Evolutionary conservation across 2,113 vertebrate genomes (phyloP).

Genomic region (Sinocyclocheilus rhinocerous): DNA sequence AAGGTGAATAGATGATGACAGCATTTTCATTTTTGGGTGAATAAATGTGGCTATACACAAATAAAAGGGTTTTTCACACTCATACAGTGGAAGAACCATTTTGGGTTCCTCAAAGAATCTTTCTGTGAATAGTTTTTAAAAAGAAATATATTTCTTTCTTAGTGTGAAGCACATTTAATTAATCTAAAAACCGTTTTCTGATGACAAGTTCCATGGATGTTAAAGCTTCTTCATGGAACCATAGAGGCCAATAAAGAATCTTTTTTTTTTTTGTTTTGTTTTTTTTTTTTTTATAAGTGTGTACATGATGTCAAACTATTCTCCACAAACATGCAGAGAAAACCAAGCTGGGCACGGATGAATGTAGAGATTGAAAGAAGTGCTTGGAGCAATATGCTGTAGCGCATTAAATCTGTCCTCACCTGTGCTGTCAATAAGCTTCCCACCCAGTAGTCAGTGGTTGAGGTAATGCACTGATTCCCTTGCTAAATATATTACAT

Average conservation of each 20-base stretch:
- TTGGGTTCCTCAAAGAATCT: too few relatives aligned
- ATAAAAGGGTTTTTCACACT: too few relatives aligned
- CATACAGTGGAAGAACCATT: too few relatives aligned
- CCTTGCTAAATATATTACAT: conserved; percentile 4
- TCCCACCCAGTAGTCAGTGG: neutral
- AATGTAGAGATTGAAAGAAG: neutral
- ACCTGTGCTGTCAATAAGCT: neutral
- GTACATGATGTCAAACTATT: neutral
- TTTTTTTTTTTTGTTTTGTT: too few relatives aligned
- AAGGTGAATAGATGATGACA: neutral
- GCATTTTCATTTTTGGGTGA: neutral
- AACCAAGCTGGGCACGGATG: neutral
- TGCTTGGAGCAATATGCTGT: neutral
- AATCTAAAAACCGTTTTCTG: too few relatives aligned
- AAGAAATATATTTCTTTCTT: too few relatives aligned
- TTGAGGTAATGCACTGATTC: neutral
- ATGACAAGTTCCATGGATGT: too few relatives aligned
- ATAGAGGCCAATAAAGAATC: too few relatives aligned
- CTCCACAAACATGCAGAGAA: neutral
- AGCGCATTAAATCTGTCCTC: neutral
- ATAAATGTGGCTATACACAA: neutral
- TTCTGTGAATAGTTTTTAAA: too few relatives aligned
- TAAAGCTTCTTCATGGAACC: too few relatives aligned
- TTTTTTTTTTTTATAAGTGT: too few relatives aligned
- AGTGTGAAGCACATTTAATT: too few relatives aligned